Evolutionary conservation across 1,140 invertebrate genomes (phyloP), one percentile per base, ranked within the genome.

Genomic region (Lordiphosa mommai): DNA sequence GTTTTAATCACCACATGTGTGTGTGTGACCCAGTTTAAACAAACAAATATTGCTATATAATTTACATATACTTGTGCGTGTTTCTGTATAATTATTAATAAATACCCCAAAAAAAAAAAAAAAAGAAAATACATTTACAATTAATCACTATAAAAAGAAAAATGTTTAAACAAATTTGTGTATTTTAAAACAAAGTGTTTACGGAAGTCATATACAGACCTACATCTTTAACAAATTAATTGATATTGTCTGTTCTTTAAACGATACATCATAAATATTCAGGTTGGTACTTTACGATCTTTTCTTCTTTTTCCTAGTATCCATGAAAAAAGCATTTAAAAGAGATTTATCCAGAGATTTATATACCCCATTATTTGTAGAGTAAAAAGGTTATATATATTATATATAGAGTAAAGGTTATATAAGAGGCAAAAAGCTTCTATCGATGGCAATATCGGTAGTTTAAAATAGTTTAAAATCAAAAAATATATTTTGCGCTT

Each of bases 1-100:
- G 71, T 63, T 61, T 80, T 84, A 82, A 82, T 82, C 76, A 71
- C 76, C 71, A 64, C 76, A 80, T 82, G 77, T 71, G 72, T 82
- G 76, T 80, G 76, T 74, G 76, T 82, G 76, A 82, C 76, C 76
- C 47, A 82, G 53, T 80, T 82, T 68, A 59, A 47, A 33, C 41
- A 60, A 61, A 61, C 49, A 53, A 43, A 61, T 27, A 58, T 29
- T 29, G 34, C 61, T 72, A 72, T 76, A 61, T 80, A 73, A 82
- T 82, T 73, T 71, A 80, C 76, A 82, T 79, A 82, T 74, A 66
- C 29, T 41, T 37, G 48, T 33, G 43, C 51, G 51, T 72, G 65
- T 40, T 46, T 46, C 52, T 66, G 76, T 70, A 80, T 80, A 82
- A 57, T 60, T 71, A 80, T 80, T 82, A 82, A 80, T 82, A 71